A percentile compares a stretch with the other conserved stretches of the same genome.
phyloP scores from a whole-genome alignment of 2,113 vertebrate genomes.

The Mesembrinibis cayennensis region DNA sequence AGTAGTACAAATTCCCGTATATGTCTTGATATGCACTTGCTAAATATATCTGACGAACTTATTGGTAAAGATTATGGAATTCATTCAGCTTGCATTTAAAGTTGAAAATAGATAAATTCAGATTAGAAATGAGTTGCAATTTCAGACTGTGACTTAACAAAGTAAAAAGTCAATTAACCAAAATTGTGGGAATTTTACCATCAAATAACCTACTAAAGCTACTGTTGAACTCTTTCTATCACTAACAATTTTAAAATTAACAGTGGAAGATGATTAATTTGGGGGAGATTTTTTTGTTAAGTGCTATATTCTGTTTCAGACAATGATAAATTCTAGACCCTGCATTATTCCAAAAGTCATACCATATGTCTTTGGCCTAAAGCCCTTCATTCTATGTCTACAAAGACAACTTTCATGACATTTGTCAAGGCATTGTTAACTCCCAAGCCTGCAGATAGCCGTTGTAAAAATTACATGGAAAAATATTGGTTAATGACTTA shows the following conservation, averaged over 20 bases:
- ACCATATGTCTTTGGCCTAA: neutral
- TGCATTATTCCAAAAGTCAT: neutral
- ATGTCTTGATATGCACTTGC: neutral
- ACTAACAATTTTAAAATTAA: neutral
- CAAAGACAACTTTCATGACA: neutral
- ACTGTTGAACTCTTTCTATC: neutral
- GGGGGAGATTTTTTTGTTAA: neutral
- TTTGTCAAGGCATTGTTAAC: neutral
- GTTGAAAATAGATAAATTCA: neutral
- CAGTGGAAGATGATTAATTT: neutral
- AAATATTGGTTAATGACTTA: neutral
- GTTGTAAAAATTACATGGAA: neutral
- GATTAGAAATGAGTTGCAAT: neutral
- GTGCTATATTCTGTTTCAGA: neutral
- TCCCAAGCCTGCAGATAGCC: neutral
- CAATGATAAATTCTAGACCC: neutral
- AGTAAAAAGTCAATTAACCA: neutral
- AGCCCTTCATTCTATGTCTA: neutral
- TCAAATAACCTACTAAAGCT: neutral
- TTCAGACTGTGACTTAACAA: neutral
- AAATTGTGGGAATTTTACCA: neutral
- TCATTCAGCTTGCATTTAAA: neutral
- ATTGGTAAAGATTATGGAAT: fast-evolving
- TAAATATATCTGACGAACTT: neutral
- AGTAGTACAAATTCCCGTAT: neutral